These are phyloP conservation scores for Iguana delicatissima DNA, from an alignment of 2,797 vertebrate species.

Conservation along the genomic window DNA sequence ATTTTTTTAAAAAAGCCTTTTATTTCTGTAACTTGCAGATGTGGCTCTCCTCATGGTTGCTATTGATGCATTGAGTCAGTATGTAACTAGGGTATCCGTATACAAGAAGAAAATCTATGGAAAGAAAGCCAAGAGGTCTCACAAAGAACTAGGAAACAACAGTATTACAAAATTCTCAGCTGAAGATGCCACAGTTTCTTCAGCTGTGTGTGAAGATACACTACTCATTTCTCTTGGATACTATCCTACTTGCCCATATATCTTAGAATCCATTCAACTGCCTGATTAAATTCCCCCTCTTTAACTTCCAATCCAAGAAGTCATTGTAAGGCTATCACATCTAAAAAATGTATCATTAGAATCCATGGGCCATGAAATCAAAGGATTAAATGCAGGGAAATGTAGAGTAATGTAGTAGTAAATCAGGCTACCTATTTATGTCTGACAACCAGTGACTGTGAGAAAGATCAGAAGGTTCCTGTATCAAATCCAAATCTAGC, in stretches of 20 bases:
- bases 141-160: background rate
- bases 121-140: background rate
- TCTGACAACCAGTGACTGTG: slow-evolving; percentile 19
- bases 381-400: slow-evolving; percentile 28
- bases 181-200: slow-evolving; percentile 34
- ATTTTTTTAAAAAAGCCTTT: background rate
- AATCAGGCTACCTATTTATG: slow-evolving; percentile 23
- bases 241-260: slow-evolving; percentile 4
- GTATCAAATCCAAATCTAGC: background rate
- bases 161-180: background rate
- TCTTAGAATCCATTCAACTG: slow-evolving; percentile 17
- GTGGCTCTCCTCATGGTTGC: background rate
- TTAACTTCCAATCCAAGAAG: slow-evolving; percentile 33
- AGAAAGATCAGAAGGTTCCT: slow-evolving; percentile 25
- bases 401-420: slow-evolving; percentile 12
- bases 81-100: too few species aligned
- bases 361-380: slow-evolving; percentile 29
- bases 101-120: background rate
- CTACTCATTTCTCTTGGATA: background rate
- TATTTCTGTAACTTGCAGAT: background rate
- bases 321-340: slow-evolving; percentile 30
- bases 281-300: slow-evolving; percentile 30
- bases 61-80: too few species aligned
- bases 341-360: slow-evolving; percentile 37
- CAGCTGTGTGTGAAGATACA: slow-evolving; percentile 11